Percentiles rank a stretch among this genome's conserved stretches.
Evolutionary conservation across 2,888 invertebrate species (phyloP).

Genomic region (Caenorhabditis wallacei): DNA sequence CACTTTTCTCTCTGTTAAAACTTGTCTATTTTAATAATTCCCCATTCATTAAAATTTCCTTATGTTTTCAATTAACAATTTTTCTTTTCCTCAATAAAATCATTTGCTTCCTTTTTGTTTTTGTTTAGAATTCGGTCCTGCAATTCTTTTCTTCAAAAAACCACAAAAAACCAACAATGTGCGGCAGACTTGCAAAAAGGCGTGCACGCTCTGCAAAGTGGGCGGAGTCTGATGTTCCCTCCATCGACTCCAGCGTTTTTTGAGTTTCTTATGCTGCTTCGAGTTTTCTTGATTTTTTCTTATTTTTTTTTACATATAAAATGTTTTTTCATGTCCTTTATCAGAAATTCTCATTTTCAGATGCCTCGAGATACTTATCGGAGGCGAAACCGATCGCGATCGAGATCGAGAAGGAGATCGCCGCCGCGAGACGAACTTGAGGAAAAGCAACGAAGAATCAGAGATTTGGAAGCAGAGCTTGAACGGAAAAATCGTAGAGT

Average conservation of each 20-base stretch:
- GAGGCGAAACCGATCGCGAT: slow-evolving; percentile 8
- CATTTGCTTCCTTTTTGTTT: too few species aligned
- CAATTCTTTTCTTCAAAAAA: not conserved
- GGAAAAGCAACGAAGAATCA: not conserved
- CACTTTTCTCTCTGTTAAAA: too few species aligned
- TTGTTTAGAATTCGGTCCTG: too few species aligned
- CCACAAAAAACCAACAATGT: not conserved
- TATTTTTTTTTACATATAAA: not conserved
- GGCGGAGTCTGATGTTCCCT: slow-evolving; percentile 7
- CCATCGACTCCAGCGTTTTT: not conserved
- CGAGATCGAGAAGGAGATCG: not conserved
- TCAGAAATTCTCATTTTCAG: slow-evolving; percentile 6
- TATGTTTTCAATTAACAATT: too few species aligned
- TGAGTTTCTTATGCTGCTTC: not conserved
- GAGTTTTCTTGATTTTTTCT: not conserved
- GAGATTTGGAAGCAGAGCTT: slow-evolving; percentile 7
- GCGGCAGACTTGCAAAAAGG: slow-evolving; percentile 38
- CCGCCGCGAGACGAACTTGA: not conserved
- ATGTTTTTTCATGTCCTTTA: too few species aligned
- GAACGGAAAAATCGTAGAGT: slow-evolving; percentile 5
- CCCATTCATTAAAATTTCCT: too few species aligned
- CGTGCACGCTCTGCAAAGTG: slow-evolving; percentile 29
- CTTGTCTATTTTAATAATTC: too few species aligned
- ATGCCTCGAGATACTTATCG: slow-evolving; percentile 22
- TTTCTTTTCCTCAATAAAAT: too few species aligned